Base-by-base conservation (phyloP, 2,888 invertebrate species). In the Tetrapedia diversipes region DNA sequence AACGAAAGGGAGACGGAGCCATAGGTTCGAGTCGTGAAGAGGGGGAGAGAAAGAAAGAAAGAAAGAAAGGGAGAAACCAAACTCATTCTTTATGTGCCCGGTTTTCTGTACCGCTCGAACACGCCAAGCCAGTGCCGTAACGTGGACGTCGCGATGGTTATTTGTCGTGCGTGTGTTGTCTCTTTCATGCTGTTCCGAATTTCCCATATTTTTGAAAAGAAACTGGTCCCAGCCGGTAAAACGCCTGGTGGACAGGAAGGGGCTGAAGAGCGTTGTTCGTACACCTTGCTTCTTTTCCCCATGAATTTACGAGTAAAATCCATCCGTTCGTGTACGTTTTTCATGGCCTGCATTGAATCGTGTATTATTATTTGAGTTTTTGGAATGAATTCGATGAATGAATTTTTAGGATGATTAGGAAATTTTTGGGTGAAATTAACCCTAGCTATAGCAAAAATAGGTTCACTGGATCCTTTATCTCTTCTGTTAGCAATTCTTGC, bases 181-280 rank as follows among this genome's bases (percentile, higher is more conserved):
- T 65, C 57, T 39, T 67, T 68, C 37, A 53, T n/a, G 47, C 41
- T n/a, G 37, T 7, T 32, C 49, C 56, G 69, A 69, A 79, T 73
- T 78, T 78, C 53, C 86, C 87, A 87, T 86, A 87, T 88, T 89
- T 84, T 77, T 89, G 86, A 88, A 89, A 88, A 87, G 88, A 86
- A 89, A 86, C 88, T 81, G 82, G 82, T 56, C 34, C 83, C 82
- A n/a, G 75, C 80, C 81, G 83, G 82, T 84, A 74, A 43, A 47
- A 37, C n/a, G 34, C 14, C n/a, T 2, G 34, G 22, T 11, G 64
- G 79, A 83, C 56, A 65, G 75, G 77, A 61, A 69, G 51, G 49
- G 47, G 34, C 37, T 54, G 49, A 54, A 53, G 71, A 77, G 84
- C 19, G n/a, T 83, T 59, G 45, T 63, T 53, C 86, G 86, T 81